These are phyloP conservation scores for Limnodromus scolopaceus DNA, from an alignment of 2,797 vertebrate genomes.

Conservation along the genomic window DNA sequence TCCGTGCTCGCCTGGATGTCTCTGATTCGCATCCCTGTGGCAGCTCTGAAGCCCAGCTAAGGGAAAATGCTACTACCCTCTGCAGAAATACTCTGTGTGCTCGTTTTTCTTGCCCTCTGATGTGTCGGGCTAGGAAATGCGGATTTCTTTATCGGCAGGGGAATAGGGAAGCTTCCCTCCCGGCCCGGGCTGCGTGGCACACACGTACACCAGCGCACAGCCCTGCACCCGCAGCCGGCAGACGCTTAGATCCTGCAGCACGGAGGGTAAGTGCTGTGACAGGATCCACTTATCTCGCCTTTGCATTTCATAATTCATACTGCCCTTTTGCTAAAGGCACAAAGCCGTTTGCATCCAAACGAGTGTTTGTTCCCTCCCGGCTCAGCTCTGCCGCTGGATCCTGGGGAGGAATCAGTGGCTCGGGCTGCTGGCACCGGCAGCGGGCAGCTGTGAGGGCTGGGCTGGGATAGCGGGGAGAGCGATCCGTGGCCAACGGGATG, in stretches of 20 bases:
- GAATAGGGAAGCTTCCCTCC: not conserved
- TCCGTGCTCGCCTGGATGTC: not conserved
- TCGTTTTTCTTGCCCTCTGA: accelerated
- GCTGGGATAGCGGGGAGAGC: not conserved
- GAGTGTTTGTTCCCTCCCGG: not conserved
- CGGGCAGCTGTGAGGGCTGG: not conserved
- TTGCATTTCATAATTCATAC: constrained; percentile 55
- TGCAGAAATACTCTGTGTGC: accelerated
- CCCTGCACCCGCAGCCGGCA: not conserved
- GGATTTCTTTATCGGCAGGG: not conserved
- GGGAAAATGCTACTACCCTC: not conserved
- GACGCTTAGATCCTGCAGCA: not conserved
- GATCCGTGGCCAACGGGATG: accelerated
- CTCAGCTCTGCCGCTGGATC: not conserved
- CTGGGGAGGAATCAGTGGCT: not conserved
- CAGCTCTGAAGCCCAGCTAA: not conserved
- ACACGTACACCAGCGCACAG: not conserved
- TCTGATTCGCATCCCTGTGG: not conserved
- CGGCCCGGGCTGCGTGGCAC: not conserved
- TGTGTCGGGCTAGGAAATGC: not conserved
- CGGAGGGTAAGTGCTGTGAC: not conserved
- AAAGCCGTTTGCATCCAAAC: not conserved
- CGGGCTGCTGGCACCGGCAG: not conserved
- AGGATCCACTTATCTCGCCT: not conserved
- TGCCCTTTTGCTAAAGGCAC: not conserved